Base-by-base conservation (phyloP, 2,888 invertebrate genomes). In the Nymphalis polychloros region DNA sequence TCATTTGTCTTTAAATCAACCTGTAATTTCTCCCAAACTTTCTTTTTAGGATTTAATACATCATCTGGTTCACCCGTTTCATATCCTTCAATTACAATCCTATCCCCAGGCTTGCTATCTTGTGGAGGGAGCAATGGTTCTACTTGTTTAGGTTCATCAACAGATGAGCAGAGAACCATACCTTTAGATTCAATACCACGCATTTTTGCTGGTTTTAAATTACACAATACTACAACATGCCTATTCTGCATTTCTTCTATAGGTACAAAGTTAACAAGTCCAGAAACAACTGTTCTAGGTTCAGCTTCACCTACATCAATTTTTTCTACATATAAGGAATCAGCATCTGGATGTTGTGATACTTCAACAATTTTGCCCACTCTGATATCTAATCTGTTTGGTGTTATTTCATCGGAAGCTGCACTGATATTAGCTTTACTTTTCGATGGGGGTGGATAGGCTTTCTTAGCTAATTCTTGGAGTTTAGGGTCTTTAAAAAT, bases 181-280 rank as follows among this genome's bases (percentile, higher is more conserved):
- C 98, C 98, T 83, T 96, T 95, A 0, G 98, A 98, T 77, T 96
- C 95, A 41, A 98, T 93, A 62, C 98, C 98, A 74, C 98, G 94
- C 96, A 99, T 97, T 93, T 98, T 99, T 17, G 98, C 98, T 49
- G 99, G 96, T 90, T 99, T 99, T 62, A 99, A 94, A 88, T 99
- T 99, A 78, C 98, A 98, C 62, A 99, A 90, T 4, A 99, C 97
- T 6, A 99, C 96, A 7, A 98, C 99, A 87, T 97, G 93, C 69
- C 98, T 94, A 79, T 98, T 94, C 80, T 96, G 94, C 96, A 99
- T 97, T 88, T 98, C 95, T 81, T 98, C 97, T 64, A 97, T 93
- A 16, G 98, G 96, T 20, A 98, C 96, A 90, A 95, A 97, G 82
- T 97, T 97, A 0, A 98, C 99, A 73, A 99, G 93, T 1, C 99